Conservation (phyloP, 1,140 invertebrate species). For the Diabrotica virgifera region DNA sequence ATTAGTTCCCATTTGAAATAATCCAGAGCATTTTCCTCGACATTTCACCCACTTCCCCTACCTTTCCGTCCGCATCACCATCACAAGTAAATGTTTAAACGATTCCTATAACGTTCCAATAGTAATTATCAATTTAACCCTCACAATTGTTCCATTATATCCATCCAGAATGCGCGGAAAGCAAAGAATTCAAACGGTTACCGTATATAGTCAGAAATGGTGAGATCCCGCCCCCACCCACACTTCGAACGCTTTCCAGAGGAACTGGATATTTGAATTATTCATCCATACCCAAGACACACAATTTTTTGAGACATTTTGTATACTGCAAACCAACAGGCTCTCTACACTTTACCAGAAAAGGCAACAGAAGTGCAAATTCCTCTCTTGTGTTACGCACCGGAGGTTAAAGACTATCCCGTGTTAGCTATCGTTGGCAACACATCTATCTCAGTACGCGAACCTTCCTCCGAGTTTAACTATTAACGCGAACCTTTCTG, state of each 20-base stretch:
- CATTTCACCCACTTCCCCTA: too few species aligned
- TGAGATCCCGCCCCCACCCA: slow-evolving; percentile 20
- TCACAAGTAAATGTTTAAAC: too few species aligned
- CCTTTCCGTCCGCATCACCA: too few species aligned
- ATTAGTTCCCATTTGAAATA: too few species aligned
- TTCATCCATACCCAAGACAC: too few species aligned
- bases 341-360: not conserved
- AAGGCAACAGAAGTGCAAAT: not conserved
- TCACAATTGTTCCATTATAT: slow-evolving; percentile 13
- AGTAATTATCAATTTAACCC: slow-evolving; percentile 21
- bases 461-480: too few species aligned
- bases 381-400: not conserved
- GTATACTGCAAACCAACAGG: too few species aligned
- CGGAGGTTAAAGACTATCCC: not conserved
- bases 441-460: too few species aligned
- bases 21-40: too few species aligned
- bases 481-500: too few species aligned
- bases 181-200: slow-evolving; percentile 15
- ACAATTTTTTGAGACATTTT: too few species aligned
- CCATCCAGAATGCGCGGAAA: slow-evolving; percentile 15
- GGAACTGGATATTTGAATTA: slow-evolving; percentile 33
- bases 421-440: not conserved
- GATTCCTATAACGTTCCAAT: not conserved
- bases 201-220: slow-evolving; percentile 9
- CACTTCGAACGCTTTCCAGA: slow-evolving; percentile 5